A percentile compares a stretch with the other conserved stretches of the same genome.
phyloP scores from a whole-genome alignment of 2,888 invertebrate species.

The Odontomyia ornata region DNA sequence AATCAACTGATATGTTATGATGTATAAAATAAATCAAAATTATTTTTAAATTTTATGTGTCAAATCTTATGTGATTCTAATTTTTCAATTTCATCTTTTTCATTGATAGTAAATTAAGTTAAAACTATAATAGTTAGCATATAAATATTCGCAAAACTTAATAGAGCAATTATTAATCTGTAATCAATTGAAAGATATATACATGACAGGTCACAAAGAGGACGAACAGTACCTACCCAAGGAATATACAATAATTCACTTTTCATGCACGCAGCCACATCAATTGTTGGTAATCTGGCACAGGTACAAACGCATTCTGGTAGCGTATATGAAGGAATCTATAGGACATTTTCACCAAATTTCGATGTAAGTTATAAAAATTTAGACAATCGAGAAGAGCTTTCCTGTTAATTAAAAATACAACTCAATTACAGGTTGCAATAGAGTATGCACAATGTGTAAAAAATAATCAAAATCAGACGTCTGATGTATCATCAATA shows the following conservation, averaged over 20 bases:
- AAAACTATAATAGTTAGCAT: too few species aligned
- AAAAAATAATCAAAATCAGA: conserved; percentile 57
- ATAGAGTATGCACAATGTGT: conserved; percentile 85
- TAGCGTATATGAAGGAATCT: conserved; percentile 86
- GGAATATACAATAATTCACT: conserved; percentile 90
- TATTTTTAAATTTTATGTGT: too few species aligned
- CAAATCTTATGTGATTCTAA: too few species aligned
- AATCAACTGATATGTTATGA: too few species aligned
- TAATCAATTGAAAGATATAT: conserved; percentile 46
- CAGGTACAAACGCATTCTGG: conserved; percentile 86
- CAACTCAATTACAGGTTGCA: conserved; percentile 67
- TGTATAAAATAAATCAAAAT: too few species aligned
- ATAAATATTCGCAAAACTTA: too few species aligned
- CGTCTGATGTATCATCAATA: conserved; percentile 57
- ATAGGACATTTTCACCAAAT: conserved; percentile 87
- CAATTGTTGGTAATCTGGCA: conserved; percentile 84
- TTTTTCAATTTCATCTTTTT: too few species aligned
- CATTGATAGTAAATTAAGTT: too few species aligned
- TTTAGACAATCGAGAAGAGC: too few species aligned
- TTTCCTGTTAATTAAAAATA: too few species aligned
- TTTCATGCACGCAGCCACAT: conserved; percentile 89
- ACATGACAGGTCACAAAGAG: conserved; percentile 63
- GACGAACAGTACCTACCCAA: conserved; percentile 77
- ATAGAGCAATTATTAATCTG: too few species aligned
- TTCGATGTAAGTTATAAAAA: conserved; percentile 74